These are phyloP conservation scores for Ennomos quercinarius DNA, from an alignment of 2,888 invertebrate genomes.

Conservation along the genomic window DNA sequence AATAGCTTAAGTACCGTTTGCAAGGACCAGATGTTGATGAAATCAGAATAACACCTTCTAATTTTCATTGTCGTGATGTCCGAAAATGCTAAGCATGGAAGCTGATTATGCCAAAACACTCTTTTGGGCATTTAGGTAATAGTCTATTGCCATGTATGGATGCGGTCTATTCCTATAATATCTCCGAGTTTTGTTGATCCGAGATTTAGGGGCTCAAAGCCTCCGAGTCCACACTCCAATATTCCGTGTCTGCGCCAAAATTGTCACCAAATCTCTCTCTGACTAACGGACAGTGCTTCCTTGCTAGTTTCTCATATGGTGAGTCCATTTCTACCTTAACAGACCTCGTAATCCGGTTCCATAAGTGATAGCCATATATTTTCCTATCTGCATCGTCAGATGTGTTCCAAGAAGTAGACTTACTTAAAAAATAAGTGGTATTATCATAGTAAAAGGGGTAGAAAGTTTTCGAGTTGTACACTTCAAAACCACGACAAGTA, in stretches of 20 bases:
- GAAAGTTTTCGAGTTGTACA: neutral
- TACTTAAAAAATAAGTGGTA: neutral
- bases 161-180: too few relatives aligned
- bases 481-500: slow-evolving; percentile 1
- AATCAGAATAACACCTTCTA: too few relatives aligned
- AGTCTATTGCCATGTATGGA: too few relatives aligned
- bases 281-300: neutral
- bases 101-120: too few relatives aligned
- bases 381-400: neutral
- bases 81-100: too few relatives aligned
- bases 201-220: too few relatives aligned
- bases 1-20: too few relatives aligned
- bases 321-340: slow-evolving; percentile 1
- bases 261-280: neutral
- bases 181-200: too few relatives aligned
- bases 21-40: too few relatives aligned
- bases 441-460: neutral
- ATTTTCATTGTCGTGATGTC: too few relatives aligned
- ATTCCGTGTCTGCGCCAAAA: neutral
- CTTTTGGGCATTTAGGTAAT: too few relatives aligned
- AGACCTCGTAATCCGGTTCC: neutral
- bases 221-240: too few relatives aligned
- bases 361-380: slow-evolving; percentile 1
- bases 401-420: neutral
- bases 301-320: slow-evolving; percentile 1